phyloP scores from a whole-genome alignment of 2,797 vertebrate species.

The Sylvia borin region DNA sequence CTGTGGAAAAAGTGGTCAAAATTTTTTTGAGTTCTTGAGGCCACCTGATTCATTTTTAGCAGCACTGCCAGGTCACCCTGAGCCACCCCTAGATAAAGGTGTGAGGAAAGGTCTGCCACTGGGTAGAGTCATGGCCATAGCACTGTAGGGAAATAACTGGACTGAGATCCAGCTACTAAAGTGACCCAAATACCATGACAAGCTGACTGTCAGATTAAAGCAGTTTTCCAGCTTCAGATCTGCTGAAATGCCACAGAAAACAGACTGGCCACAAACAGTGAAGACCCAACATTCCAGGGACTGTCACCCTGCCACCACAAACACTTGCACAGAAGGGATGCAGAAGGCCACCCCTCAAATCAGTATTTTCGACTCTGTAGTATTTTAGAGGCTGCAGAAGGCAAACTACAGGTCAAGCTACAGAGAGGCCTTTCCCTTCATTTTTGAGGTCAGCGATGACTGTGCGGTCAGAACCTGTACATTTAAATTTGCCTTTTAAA shows the following conservation, averaged over 20 bases:
- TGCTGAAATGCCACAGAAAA: neutral
- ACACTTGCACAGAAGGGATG: neutral
- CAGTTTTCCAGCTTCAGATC: neutral
- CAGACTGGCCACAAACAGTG: neutral
- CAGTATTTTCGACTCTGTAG: neutral
- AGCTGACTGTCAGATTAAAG: neutral
- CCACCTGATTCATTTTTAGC: neutral
- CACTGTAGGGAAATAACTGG: neutral
- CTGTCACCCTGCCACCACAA: rapidly evolving
- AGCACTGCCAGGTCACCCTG: neutral
- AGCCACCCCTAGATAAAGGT: neutral
- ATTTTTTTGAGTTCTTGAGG: neutral
- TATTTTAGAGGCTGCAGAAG: neutral
- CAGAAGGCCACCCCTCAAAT: neutral
- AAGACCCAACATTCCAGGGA: neutral
- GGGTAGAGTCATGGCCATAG: neutral
- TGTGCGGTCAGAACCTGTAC: neutral
- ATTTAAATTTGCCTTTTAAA: conserved; percentile 7
- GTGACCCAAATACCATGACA: neutral
- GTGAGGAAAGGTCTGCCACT: neutral
- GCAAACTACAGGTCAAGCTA: neutral
- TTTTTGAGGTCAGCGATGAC: neutral
- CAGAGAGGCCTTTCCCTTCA: neutral
- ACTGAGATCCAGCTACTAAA: neutral
- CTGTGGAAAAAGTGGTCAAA: neutral